Base-by-base conservation (phyloP, 2,888 invertebrate genomes). In the Lasioglossum vierecki region DNA sequence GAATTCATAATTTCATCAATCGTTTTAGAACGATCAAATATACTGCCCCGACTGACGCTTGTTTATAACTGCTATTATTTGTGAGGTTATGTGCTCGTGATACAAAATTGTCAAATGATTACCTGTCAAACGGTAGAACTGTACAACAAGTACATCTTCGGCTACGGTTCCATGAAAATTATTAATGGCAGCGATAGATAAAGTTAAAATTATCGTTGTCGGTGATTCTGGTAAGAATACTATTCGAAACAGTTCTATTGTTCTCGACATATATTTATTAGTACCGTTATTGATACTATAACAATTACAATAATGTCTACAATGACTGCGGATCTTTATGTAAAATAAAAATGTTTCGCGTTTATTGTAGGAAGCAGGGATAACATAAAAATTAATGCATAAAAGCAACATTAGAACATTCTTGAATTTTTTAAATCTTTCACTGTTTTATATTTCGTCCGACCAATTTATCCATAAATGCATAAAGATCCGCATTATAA, bases 131-230 rank as follows among this genome's bases (percentile, higher is more conserved):
- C 68, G 35, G 71, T n/a, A 57, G 66, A 80, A 76, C 77, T 41
- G n/a, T 70, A 41, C 66, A 72, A 82, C 13, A 44, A 80, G 80
- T 57, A 81, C 68, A 86, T 82, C 87, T 68, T 76, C 73, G 15
- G 30, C 83, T 80, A 84, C 80, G 76, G 74, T 82, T 83, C 79
- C 44, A 75, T 72, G 80, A 76, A 79, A 76, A 91, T 90, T 77
- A 90, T 90, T 93, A 95, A 98, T 98, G 98, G 97, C 98, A 92
- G 97, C 97, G 88, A 97, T 98, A 92, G 98, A 98, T 95, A 98
- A 98, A 96, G 98, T 98, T 30, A 97, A 98, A 95, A 97, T 99
- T 85, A 96, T 99, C 91, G 97, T 99, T 83, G 97, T 99, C 85
- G 99, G 99, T 76, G 99, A 99, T 96, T 98, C 98, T 87, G 98